Evolutionary conservation across 2,113 vertebrate species (phyloP), one percentile per base, ranked within the genome.

Genomic region (Saccopteryx leptura): DNA sequence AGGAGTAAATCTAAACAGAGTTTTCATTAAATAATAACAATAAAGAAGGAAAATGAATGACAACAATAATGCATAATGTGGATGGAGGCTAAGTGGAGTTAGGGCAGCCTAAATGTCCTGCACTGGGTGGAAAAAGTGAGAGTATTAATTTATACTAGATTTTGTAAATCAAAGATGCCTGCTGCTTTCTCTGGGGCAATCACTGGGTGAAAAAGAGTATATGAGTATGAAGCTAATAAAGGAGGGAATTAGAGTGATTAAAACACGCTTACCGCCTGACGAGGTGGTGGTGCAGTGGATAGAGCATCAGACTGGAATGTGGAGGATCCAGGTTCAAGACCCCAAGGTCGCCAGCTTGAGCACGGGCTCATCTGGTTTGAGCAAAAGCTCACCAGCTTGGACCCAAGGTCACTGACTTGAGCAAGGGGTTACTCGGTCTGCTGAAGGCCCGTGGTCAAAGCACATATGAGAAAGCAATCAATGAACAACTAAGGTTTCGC

Each of bases 11-110:
- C 74, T 74, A 48, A 65, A 63, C 4, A 72, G n/a, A 90, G 4
- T 79, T 7, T 33, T 21, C 23, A n/a, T 28, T 63, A 56, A 72
- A n/a, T 31, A 5, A 8, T 8, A 86, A 13, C 46, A 23, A 24
- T 13, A 10, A 1, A 12, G 8, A 28, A 60, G 60, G 21, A 33
- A 24, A 69, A 11, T 54, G 39, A 61, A 4, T 4, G 2, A 13
- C 1, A 15, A 68, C 4, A 19, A 8, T 12, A 54, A 33, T 23
- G 54, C n/a, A 24, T 0, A 5, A 3, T 33, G 26, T 31, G 31
- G 28, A 7, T 9, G 21, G 14, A 85, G 18, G 15, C 4, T 28
- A 63, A 14, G 1, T 4, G 50, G 19, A 12, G 19, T 12, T 7
- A 65, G 68, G 17, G 26, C 24, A 17, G 4, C 33, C 82, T 81